Evolutionary conservation across 1,140 invertebrate genomes (phyloP), one percentile per base, ranked within the genome.

Genomic region (Drosophila sproati): DNA sequence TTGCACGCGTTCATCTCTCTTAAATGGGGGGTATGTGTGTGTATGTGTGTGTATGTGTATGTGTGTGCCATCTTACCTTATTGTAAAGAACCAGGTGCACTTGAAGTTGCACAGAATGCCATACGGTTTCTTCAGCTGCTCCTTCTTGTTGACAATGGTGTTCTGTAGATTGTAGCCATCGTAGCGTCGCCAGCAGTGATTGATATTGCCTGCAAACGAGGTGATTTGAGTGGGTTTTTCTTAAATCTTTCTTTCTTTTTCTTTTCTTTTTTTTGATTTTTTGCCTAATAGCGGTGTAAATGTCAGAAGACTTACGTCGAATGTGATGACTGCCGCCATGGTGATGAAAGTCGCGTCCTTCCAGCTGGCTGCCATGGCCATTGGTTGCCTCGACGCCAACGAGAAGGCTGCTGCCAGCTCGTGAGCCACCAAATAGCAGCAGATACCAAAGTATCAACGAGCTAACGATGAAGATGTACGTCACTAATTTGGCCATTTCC

Each of bases 71-170:
- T 20, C 61, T 62, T 61, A 92, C 91, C 72, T 92, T 77, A 83
- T 86, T 77, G 88, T 92, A 73, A 92, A 92, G 76, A 92, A 91
- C 91, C 88, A 92, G 71, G 91, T 92, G 76, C 91, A 92, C 72
- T 92, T 92, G 62, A 92, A 92, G 75, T 92, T 92, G 75, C 91
- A 92, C 50, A 92, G 47, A 51, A 92, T 92, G 69, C 91, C 91
- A 39, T 92, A 92, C n/a, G 91, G 91, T 75, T 92, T 92, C 78
- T 92, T 92, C 64, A 92, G 62, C 70, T 92, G 88, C 78, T 92
- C 91, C 76, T 92, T 92, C 59, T 92, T 92, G 66, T 92, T 92
- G 64, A 92, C 80, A 61, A 90, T 66, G 28, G 91, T 92, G 51
- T 90, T 91, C 75, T 92, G 91, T 28, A 92, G 74, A 63, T 92